A percentile compares a stretch with the other conserved stretches of the same genome.
These are phyloP conservation scores for Therioaphis trifolii DNA, from an alignment of 2,888 invertebrate genomes.

Conservation along the genomic window DNA sequence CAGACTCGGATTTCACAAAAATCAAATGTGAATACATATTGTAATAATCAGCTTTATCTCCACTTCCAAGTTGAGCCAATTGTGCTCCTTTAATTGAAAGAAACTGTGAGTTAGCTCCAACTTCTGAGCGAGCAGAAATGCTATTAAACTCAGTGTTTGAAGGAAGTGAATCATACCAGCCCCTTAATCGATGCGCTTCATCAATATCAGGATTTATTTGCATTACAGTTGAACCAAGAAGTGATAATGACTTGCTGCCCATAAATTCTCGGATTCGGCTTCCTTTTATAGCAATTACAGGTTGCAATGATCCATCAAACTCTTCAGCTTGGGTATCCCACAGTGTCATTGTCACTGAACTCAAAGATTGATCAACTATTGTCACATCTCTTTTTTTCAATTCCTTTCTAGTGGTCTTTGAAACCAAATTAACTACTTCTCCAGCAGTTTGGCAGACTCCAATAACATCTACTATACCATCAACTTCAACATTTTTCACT, in stretches of 20 bases:
- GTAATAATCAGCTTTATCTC: conserved; percentile 86
- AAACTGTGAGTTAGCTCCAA: conserved; percentile 71
- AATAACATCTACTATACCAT: conserved; percentile 82
- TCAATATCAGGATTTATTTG: conserved; percentile 86
- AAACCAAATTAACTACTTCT: conserved; percentile 80
- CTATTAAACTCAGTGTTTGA: conserved; percentile 71
- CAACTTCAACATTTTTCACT: conserved; percentile 76
- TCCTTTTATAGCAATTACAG: conserved; percentile 88
- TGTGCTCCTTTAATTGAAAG: conserved; percentile 82
- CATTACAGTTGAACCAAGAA: conserved; percentile 68
- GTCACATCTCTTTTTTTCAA: conserved; percentile 89
- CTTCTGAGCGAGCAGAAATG: conserved; percentile 73
- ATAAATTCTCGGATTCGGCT: conserved; percentile 88
- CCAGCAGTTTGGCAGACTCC: conserved; percentile 83
- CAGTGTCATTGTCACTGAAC: conserved; percentile 75
- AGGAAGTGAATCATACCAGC: conserved; percentile 86
- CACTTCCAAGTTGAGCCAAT: conserved; percentile 76
- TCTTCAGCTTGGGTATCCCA: conserved; percentile 92
- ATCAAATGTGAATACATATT: conserved; percentile 82
- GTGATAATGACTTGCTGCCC: conserved; percentile 79
- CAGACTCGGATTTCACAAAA: conserved; percentile 83
- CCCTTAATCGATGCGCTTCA: conserved; percentile 85
- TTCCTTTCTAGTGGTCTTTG: conserved; percentile 82
- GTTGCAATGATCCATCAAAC: conserved; percentile 81
- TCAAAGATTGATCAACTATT: conserved; percentile 82